Percentiles rank a stretch among this genome's conserved stretches.
phyloP scores from a whole-genome alignment of 64 coral and sea anemone species.

The Pachyseris speciosa region DNA sequence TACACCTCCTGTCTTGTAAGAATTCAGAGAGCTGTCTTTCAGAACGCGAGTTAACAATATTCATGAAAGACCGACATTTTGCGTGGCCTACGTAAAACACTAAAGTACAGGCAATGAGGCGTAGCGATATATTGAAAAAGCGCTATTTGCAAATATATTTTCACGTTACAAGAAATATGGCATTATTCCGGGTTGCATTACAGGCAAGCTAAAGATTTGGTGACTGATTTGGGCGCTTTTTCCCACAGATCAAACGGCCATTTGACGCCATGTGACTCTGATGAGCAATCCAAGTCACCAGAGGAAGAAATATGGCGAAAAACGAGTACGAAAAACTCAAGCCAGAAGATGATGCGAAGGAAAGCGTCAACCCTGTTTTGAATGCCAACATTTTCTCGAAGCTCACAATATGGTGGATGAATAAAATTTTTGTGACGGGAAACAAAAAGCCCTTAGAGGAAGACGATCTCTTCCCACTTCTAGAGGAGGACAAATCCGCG shows the following conservation, averaged over 20 bases:
- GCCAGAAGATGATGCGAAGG: conserved; percentile 57
- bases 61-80: neutral
- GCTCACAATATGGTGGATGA: conserved; percentile 95
- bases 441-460: conserved; percentile 91
- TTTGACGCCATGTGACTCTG: neutral
- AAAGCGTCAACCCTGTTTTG: conserved; percentile 90
- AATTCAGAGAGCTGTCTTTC: neutral
- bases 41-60: neutral
- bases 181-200: too few species aligned
- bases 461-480: conserved; percentile 80
- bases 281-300: neutral
- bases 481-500: conserved; percentile 91
- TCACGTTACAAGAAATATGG: too few species aligned
- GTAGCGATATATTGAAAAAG: neutral
- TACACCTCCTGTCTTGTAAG: neutral
- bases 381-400: conserved; percentile 89
- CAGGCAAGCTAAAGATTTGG: neutral
- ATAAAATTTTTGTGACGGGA: conserved; percentile 89
- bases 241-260: neutral
- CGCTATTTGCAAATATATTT: too few species aligned
- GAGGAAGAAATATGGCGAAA: conserved; percentile 45
- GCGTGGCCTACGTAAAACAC: neutral
- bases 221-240: neutral
- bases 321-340: conserved; percentile 75
- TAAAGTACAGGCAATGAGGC: neutral